phyloP scores from a whole-genome alignment of 2,797 vertebrate species.

The Lutjanus argentimaculatus region DNA sequence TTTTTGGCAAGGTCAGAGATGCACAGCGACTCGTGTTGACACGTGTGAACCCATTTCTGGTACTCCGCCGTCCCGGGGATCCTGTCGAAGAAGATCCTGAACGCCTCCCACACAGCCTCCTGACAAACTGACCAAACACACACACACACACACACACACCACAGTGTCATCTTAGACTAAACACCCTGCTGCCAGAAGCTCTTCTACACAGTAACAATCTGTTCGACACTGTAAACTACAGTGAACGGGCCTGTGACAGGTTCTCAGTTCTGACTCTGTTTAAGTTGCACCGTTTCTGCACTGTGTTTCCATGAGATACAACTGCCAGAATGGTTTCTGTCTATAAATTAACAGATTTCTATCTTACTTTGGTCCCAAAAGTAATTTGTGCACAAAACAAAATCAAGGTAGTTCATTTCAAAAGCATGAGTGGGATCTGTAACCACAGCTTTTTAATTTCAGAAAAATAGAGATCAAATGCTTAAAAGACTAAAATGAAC shows the following conservation, averaged over 20 bases:
- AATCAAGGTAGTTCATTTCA: not conserved
- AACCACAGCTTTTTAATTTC: not conserved
- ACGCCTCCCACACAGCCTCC: constrained; percentile 96
- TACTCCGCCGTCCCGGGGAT: constrained; percentile 93
- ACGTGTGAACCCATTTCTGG: constrained; percentile 91
- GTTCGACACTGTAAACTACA: not conserved
- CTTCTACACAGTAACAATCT: constrained; percentile 6
- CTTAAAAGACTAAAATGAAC: too few relatives aligned
- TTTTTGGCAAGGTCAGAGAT: constrained; percentile 92
- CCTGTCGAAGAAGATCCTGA: constrained; percentile 93
- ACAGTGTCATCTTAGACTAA: not conserved
- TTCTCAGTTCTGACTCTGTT: not conserved
- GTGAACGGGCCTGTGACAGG: not conserved
- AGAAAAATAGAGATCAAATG: not conserved
- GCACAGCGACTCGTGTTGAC: constrained; percentile 91
- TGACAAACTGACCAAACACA: constrained; percentile 89
- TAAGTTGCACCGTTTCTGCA: not conserved
- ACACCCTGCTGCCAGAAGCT: not conserved
- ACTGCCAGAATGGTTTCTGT: not conserved
- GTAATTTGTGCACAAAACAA: not conserved
- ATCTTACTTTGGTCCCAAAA: not conserved
- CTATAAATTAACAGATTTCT: too few relatives aligned
- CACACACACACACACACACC: constrained; percentile 3
- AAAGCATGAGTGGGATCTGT: not conserved
- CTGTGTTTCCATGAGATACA: not conserved